Evolutionary conservation across 2,797 vertebrate species (phyloP).

Genomic region (Falco novaeseelandiae): DNA sequence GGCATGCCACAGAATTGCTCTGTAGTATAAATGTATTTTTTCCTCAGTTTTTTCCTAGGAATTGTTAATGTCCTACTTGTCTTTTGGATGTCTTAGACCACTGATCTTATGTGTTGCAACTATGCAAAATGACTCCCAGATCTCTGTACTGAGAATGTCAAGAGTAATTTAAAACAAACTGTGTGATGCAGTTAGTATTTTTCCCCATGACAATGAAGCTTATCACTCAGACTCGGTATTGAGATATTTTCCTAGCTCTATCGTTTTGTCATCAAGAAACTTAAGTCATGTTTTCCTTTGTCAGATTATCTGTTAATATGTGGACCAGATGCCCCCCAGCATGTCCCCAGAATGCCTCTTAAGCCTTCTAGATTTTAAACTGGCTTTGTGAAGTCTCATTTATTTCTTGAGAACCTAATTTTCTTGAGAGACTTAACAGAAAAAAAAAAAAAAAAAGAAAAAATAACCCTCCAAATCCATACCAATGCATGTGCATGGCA

Average conservation of each 20-base stretch:
- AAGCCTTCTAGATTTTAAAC: background rate
- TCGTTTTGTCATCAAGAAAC: background rate
- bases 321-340: background rate
- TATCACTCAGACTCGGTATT: background rate
- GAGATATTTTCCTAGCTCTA: background rate
- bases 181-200: background rate
- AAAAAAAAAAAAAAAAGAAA: background rate
- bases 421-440: background rate
- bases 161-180: background rate
- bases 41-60: background rate
- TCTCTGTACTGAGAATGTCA: background rate
- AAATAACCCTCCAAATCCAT: background rate
- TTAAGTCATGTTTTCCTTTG: background rate
- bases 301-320: background rate
- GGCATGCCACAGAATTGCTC: background rate
- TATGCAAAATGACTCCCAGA: background rate
- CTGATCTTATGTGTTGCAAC: background rate
- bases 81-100: background rate
- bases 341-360: background rate
- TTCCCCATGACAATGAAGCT: background rate
- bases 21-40: background rate
- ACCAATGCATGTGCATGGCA: background rate
- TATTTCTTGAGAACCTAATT: background rate
- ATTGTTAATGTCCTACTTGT: background rate
- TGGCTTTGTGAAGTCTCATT: background rate